Conservation (phyloP, 2,113 vertebrate species). For the Clarias macrocephalus region DNA sequence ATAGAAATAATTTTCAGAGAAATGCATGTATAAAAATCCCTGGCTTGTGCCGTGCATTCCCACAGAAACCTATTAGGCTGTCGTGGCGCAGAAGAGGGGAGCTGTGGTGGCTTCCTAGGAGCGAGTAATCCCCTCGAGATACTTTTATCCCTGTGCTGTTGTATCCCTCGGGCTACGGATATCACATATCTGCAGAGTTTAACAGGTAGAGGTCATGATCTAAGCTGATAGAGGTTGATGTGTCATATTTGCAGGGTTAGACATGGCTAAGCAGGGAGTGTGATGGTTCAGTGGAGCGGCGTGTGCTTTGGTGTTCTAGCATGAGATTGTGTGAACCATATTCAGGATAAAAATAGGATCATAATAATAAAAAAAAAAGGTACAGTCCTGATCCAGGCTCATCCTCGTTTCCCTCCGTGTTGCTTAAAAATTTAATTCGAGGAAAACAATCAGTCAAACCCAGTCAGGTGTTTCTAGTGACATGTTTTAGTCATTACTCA, state of each 20-base stretch:
- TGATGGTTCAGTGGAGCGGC: neutral
- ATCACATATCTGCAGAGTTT: constrained; percentile 12
- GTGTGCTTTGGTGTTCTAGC: neutral
- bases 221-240: neutral
- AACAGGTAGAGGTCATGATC: constrained; percentile 21
- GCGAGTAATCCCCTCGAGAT: constrained; percentile 18
- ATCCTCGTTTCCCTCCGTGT: neutral
- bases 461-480: neutral
- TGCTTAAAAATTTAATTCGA: neutral
- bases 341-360: neutral
- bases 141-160: neutral
- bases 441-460: neutral
- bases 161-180: constrained; percentile 11
- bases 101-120: constrained; percentile 13
- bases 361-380: neutral
- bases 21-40: neutral
- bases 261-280: neutral
- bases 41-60: neutral
- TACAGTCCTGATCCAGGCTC: neutral
- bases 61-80: constrained; percentile 7
- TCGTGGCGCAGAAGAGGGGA: neutral
- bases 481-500: neutral
- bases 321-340: constrained; percentile 12
- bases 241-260: constrained; percentile 1
- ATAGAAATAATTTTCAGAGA: constrained; percentile 3